phyloP scores from a whole-genome alignment of 1,140 invertebrate genomes.

The Bursaphelenchus mucronatus region DNA sequence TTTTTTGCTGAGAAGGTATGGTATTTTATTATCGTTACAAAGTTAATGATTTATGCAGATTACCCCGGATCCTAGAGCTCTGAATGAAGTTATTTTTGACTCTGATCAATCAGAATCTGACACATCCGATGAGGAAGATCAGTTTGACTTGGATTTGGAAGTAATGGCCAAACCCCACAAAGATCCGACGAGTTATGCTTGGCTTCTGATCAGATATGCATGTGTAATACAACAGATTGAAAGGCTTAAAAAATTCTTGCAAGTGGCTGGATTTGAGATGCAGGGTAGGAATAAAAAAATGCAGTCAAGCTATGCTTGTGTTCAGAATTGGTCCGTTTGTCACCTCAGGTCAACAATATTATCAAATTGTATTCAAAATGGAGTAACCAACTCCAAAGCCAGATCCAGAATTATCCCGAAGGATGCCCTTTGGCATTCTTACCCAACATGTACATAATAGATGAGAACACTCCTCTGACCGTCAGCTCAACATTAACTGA shows the following conservation, averaged over 20 bases:
- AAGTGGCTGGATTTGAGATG: conserved; percentile 81
- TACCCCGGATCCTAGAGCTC: conserved; percentile 52
- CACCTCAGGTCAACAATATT: conserved; percentile 83
- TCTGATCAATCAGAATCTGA: conserved; percentile 72
- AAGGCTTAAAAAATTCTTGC: conserved; percentile 73
- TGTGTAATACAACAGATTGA: conserved; percentile 75
- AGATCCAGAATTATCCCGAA: conserved; percentile 66
- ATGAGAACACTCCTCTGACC: background rate
- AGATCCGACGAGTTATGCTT: conserved; percentile 86
- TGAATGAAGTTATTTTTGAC: conserved; percentile 81
- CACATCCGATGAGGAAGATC: conserved; percentile 64
- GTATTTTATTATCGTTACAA: too few relatives aligned
- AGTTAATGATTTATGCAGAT: conserved; percentile 65
- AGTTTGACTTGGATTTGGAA: conserved; percentile 62
- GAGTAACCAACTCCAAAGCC: conserved; percentile 75
- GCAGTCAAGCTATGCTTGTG: background rate
- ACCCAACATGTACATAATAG: conserved; percentile 74
- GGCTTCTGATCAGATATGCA: conserved; percentile 84
- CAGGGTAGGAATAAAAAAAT: conserved; percentile 67
- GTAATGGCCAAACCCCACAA: conserved; percentile 76
- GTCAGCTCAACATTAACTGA: conserved; percentile 40
- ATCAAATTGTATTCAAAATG: conserved; percentile 79
- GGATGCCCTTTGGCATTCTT: conserved; percentile 71
- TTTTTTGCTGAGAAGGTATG: conserved; percentile 63
- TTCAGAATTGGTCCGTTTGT: conserved; percentile 65